These are phyloP conservation scores for Tenthredo distinguenda DNA, from an alignment of 2,888 invertebrate genomes.

Conservation along the genomic window DNA sequence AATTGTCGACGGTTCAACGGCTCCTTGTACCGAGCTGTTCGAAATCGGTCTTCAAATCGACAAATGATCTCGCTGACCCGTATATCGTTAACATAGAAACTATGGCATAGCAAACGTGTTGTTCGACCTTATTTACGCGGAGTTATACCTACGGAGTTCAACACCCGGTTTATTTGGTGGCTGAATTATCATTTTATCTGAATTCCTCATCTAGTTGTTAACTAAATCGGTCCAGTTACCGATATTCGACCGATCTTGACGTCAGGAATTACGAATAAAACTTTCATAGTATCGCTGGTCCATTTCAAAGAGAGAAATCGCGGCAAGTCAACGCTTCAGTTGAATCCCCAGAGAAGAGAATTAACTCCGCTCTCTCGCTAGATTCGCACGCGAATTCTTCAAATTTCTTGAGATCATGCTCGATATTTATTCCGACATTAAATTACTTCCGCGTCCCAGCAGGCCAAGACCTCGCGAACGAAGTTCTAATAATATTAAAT, in stretches of 20 bases:
- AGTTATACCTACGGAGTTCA: conserved; percentile 59
- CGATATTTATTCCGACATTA: conserved; percentile 2
- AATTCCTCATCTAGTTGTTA: conserved; percentile 25
- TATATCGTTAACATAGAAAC: conserved; percentile 68
- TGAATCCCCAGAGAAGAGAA: not conserved
- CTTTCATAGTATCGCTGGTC: not conserved
- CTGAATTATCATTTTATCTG: conserved; percentile 31
- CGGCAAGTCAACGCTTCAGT: not conserved
- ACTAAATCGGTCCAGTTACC: conserved; percentile 37
- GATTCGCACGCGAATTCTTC: not conserved
- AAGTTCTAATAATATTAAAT: conserved; percentile 30
- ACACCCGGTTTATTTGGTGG: conserved; percentile 61
- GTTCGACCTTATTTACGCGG: conserved; percentile 55
- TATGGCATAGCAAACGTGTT: conserved; percentile 61
- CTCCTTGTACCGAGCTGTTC: not conserved
- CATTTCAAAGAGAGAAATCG: conserved; percentile 27
- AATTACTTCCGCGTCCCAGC: conserved; percentile 19
- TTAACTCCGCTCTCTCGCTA: not conserved
- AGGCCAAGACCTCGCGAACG: not conserved
- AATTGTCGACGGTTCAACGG: conserved; percentile 1
- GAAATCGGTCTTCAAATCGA: conserved; percentile 61
- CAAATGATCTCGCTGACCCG: conserved; percentile 65
- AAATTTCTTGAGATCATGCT: not conserved
- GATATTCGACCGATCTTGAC: conserved; percentile 31
- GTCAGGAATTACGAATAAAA: conserved; percentile 24